Base-by-base conservation (phyloP, 2,888 invertebrate species). In the Spatulosminthurus flaviceps region DNA sequence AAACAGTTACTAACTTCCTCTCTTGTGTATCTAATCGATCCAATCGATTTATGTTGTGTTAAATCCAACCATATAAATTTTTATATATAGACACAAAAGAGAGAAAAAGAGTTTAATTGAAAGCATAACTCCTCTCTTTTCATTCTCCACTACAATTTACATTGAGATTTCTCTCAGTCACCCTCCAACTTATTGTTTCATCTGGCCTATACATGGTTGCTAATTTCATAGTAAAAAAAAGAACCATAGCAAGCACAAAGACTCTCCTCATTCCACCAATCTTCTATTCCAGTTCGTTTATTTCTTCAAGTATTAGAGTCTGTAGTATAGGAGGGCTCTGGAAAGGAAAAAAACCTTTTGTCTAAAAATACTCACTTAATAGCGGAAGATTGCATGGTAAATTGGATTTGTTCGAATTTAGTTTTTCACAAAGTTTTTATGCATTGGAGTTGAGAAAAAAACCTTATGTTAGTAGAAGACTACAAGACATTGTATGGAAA, bases 361-460 rank as follows among this genome's bases (percentile, higher is more conserved):
- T n/a, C n/a, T n/a, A 19, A n/a, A 13, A 51, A 51, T 51, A 5
- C n/a, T 2, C 51, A 51, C n/a, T 51, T 51, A 2, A 51, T 16
- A 51, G 51, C 16, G n/a, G 19, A 51, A 51, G 51, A 51, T 51
- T 51, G 51, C 41, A 41, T 41, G 41, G 9, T 51, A n/a, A 51
- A 51, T 51, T 51, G 51, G 51, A 51, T 51, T 51, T 51, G 51
- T 51, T 51, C 51, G 16, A 51, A 51, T 51, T 51, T 51, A 51
- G 51, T 51, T 51, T 51, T 51, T 51, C 19, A 19, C 5, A 51
- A 34, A 51, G 51, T 51, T 51, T n/a, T n/a, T n/a, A n/a, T n/a
- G n/a, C n/a, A n/a, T n/a, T n/a, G n/a, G n/a, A n/a, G n/a, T n/a
- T n/a, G n/a, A n/a, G n/a, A n/a, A n/a, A n/a, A n/a, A n/a, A n/a